Evolutionary conservation across 2,888 invertebrate genomes (phyloP).

Genomic region (Caenorhabditis sulstoni): DNA sequence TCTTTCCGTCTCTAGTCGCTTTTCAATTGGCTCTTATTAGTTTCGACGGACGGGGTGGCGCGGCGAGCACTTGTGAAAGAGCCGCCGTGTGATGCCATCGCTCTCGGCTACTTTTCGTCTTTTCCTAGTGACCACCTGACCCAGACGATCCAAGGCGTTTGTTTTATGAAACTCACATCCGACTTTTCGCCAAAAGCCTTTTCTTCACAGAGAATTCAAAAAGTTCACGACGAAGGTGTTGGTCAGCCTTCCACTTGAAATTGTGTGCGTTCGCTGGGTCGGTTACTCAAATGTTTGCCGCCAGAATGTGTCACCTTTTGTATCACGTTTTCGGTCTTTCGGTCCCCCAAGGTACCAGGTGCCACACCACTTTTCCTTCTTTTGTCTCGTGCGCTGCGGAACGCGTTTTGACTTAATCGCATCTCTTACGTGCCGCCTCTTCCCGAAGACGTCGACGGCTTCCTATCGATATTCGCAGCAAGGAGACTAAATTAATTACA

Average conservation of each 20-base stretch:
- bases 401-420: conserved; percentile 17
- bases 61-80: conserved; percentile 48
- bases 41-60: conserved; percentile 32
- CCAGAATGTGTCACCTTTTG: conserved; percentile 42
- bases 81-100: conserved; percentile 32
- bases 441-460: conserved; percentile 14
- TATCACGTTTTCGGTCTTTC: conserved; percentile 7
- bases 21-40: conserved; percentile 62
- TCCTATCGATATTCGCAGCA: conserved; percentile 38
- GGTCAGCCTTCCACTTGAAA: conserved; percentile 41
- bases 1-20: conserved; percentile 14
- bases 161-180: conserved; percentile 42
- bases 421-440: conserved; percentile 21
- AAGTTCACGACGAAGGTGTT: conserved; percentile 16
- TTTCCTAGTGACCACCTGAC: conserved; percentile 31
- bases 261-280: conserved; percentile 8
- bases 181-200: conserved; percentile 37
- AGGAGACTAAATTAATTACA: conserved; percentile 59
- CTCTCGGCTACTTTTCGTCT: conserved; percentile 16
- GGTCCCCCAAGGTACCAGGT: conserved; percentile 19
- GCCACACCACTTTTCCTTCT: conserved; percentile 8
- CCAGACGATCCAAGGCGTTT: conserved; percentile 22
- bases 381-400: background rate
- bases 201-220: conserved; percentile 33
- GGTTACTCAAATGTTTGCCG: conserved; percentile 34